phyloP scores from a whole-genome alignment of 2,888 invertebrate genomes.

The Notodromas monacha region DNA sequence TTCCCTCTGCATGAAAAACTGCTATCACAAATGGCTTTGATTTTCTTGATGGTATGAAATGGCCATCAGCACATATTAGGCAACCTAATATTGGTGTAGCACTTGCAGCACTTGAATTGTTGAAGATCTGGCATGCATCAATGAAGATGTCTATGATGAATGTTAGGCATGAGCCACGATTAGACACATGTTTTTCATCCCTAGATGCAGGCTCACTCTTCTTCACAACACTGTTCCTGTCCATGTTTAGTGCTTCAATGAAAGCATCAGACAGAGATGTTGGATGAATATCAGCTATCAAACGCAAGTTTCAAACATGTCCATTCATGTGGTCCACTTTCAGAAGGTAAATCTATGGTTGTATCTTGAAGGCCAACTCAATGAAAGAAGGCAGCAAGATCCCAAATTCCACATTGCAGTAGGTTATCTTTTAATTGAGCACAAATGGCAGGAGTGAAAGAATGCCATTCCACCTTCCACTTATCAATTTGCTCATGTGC shows the following conservation, averaged over 20 bases:
- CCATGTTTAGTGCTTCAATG: neutral
- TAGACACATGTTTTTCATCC: conserved; percentile 1
- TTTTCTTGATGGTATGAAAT: conserved; percentile 2
- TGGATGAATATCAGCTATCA: conserved; percentile 1
- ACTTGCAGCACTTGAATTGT: conserved; percentile 4
- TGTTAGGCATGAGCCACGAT: conserved; percentile 1
- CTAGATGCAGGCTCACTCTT: neutral
- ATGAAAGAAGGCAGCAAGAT: no score
- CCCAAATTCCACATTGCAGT: neutral
- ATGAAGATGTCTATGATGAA: conserved; percentile 4
- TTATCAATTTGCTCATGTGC: conserved; percentile 1
- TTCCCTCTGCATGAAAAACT: conserved; percentile 1
- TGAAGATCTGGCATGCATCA: conserved; percentile 2
- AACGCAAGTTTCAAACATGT: conserved; percentile 1
- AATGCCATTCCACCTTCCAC: neutral
- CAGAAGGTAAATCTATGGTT: no score
- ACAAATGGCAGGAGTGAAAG: conserved; percentile 1
- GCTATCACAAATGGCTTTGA: conserved; percentile 1
- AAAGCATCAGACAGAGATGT: conserved; percentile 1
- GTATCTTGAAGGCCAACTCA: no score
- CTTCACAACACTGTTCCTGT: conserved; percentile 1
- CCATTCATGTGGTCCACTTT: neutral
- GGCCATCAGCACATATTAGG: conserved; percentile 4
- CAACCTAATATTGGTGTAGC: conserved; percentile 2
- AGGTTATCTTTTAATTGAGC: conserved; percentile 2